A percentile compares a stretch with the other conserved stretches of the same genome.
These are phyloP conservation scores for Trypoxylon attenuatum DNA, from an alignment of 2,888 invertebrate genomes.

Conservation along the genomic window DNA sequence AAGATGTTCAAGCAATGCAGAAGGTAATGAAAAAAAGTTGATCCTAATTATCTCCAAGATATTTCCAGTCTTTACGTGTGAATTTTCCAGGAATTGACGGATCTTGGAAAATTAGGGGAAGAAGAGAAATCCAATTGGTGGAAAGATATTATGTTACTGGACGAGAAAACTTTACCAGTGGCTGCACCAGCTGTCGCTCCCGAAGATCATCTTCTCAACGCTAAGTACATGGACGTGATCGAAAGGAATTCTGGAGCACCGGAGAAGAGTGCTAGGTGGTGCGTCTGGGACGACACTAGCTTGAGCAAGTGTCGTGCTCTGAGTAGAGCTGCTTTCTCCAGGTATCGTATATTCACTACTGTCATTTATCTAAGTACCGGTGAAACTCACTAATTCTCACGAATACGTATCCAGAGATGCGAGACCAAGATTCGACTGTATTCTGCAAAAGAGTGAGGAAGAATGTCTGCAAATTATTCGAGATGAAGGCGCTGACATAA, in stretches of 20 bases:
- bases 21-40: conserved; percentile 46
- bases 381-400: no score
- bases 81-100: conserved; percentile 59
- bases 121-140: conserved; percentile 74
- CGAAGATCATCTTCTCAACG: conserved; percentile 78
- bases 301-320: conserved; percentile 85
- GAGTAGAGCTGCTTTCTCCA: conserved; percentile 83
- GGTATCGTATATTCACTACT: no score
- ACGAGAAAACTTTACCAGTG: conserved; percentile 80
- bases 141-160: conserved; percentile 77
- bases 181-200: conserved; percentile 81
- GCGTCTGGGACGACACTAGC: conserved; percentile 81
- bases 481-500: conserved; percentile 83
- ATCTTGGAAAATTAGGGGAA: conserved; percentile 69
- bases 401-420: no score
- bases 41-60: no score
- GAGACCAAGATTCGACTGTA: conserved; percentile 87
- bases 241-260: conserved; percentile 85
- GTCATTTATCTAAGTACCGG: no score
- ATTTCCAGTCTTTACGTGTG: no score
- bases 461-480: conserved; percentile 82
- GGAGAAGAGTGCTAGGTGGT: conserved; percentile 79
- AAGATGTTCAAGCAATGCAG: conserved; percentile 61
- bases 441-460: conserved; percentile 79
- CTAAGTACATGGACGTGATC: conserved; percentile 83